phyloP scores from a whole-genome alignment of 2,113 vertebrate genomes.

The Poeciliopsis occidentalis region DNA sequence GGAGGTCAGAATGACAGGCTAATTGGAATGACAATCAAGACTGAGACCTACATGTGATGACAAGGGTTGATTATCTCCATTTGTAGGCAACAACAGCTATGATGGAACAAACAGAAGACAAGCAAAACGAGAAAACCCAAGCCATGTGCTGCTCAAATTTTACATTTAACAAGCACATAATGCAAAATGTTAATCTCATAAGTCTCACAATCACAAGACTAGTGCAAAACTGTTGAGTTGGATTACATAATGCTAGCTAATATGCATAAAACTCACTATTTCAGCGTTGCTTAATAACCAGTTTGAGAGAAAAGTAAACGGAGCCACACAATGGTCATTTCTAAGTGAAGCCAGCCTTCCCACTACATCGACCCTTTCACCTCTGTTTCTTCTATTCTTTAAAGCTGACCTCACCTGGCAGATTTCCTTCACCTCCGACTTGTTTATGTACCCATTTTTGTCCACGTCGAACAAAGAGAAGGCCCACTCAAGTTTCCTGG shows the following conservation, averaged over 20 bases:
- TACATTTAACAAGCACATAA: background rate
- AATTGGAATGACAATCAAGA: slow-evolving; percentile 40
- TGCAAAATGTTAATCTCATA: background rate
- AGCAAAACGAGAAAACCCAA: background rate
- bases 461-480: slow-evolving; percentile 95
- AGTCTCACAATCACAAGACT: background rate
- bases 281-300: background rate
- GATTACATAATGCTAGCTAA: slow-evolving; percentile 11
- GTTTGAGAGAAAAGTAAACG: background rate
- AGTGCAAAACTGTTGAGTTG: background rate
- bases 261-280: background rate
- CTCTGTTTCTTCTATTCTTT: background rate
- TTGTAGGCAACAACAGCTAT: background rate
- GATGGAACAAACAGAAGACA: background rate
- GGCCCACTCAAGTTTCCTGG: slow-evolving; percentile 92
- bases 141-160: background rate
- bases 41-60: slow-evolving; percentile 35
- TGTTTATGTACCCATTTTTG: slow-evolving; percentile 91
- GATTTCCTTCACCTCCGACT: slow-evolving; percentile 89
- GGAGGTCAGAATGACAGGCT: slow-evolving; percentile 49
- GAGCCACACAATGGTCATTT: background rate
- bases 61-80: slow-evolving; percentile 14
- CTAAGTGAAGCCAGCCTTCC: background rate
- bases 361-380: background rate
- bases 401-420: slow-evolving; percentile 80